Evolutionary conservation across 2,113 vertebrate species (phyloP).

Genomic region (Cynopterus brachyotis): DNA sequence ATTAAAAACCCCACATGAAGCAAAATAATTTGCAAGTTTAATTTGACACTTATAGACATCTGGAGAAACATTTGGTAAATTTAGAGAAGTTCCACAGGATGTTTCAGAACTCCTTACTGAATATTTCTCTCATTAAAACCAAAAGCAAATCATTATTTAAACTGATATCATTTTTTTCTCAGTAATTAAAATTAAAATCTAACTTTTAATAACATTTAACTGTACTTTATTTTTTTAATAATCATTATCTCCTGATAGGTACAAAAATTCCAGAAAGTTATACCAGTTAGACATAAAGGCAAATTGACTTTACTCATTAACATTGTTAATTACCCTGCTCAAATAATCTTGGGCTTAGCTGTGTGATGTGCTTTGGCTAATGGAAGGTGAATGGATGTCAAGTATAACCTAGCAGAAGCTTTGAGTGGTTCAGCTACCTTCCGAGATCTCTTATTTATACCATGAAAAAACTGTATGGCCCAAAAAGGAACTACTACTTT

Average conservation of each 20-base stretch:
- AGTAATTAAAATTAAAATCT: slow-evolving; percentile 63
- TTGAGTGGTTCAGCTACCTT: background rate
- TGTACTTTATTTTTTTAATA: slow-evolving; percentile 52
- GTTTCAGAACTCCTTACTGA: slow-evolving; percentile 37
- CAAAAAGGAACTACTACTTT: background rate
- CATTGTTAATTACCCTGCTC: background rate
- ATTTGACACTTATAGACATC: slow-evolving; percentile 54
- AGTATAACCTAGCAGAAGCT: background rate
- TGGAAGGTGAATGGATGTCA: background rate
- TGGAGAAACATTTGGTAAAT: slow-evolving; percentile 61
- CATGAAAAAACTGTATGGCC: background rate
- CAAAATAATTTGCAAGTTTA: slow-evolving; percentile 63
- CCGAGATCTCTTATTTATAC: background rate
- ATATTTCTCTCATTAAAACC: slow-evolving; percentile 56
- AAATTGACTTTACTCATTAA: slow-evolving; percentile 45
- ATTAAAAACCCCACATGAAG: slow-evolving; percentile 52
- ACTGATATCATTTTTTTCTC: slow-evolving; percentile 29
- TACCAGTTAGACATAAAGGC: background rate
- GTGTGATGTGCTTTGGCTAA: background rate
- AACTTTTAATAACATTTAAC: slow-evolving; percentile 59
- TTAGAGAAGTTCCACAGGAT: slow-evolving; percentile 45
- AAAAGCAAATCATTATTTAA: slow-evolving; percentile 61
- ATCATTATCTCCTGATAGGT: slow-evolving; percentile 41
- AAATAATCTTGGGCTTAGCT: background rate
- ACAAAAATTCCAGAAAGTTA: slow-evolving; percentile 41